Evolutionary conservation across 2,888 invertebrate genomes (phyloP).

Genomic region (Nipponacmea schrenckii): DNA sequence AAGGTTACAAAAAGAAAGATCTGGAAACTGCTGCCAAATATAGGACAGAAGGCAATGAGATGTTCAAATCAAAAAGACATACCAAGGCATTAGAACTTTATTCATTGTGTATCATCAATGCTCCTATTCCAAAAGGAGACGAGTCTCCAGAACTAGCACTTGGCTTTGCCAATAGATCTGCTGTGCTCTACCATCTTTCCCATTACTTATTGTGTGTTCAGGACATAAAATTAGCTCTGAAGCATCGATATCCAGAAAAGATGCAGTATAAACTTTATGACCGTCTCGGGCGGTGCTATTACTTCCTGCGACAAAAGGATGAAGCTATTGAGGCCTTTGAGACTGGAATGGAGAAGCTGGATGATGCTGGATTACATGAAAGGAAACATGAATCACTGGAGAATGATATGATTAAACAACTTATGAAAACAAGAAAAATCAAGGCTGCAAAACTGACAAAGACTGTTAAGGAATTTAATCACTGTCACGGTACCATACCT

Average conservation of each 20-base stretch:
- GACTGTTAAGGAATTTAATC: slow-evolving; percentile 22
- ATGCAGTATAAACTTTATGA: slow-evolving; percentile 76
- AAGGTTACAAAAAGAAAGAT: slow-evolving; percentile 48
- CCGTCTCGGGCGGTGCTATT: slow-evolving; percentile 76
- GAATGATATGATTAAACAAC: slow-evolving; percentile 24
- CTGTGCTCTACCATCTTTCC: slow-evolving; percentile 59
- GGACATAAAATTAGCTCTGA: slow-evolving; percentile 58
- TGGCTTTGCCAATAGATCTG: slow-evolving; percentile 63
- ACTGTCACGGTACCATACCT: slow-evolving; percentile 41
- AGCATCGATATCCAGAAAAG: slow-evolving; percentile 75
- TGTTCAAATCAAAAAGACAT: slow-evolving; percentile 55
- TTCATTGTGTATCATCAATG: slow-evolving; percentile 49
- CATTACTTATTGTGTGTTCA: slow-evolving; percentile 52
- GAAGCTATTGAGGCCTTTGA: slow-evolving; percentile 65
- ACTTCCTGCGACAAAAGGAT: slow-evolving; percentile 70
- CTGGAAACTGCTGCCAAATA: slow-evolving; percentile 53
- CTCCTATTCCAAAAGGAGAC: slow-evolving; percentile 36
- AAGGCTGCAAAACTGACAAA: slow-evolving; percentile 14
- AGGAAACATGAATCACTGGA: slow-evolving; percentile 11
- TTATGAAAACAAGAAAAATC: slow-evolving; percentile 25
- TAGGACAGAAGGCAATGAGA: slow-evolving; percentile 62
- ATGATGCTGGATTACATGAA: slow-evolving; percentile 10
- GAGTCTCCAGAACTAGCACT: slow-evolving; percentile 48
- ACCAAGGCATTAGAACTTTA: slow-evolving; percentile 52
- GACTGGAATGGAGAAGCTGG: slow-evolving; percentile 36